Evolutionary conservation across 2,113 vertebrate species (phyloP).

Genomic region (Corythoichthys intestinalis): DNA sequence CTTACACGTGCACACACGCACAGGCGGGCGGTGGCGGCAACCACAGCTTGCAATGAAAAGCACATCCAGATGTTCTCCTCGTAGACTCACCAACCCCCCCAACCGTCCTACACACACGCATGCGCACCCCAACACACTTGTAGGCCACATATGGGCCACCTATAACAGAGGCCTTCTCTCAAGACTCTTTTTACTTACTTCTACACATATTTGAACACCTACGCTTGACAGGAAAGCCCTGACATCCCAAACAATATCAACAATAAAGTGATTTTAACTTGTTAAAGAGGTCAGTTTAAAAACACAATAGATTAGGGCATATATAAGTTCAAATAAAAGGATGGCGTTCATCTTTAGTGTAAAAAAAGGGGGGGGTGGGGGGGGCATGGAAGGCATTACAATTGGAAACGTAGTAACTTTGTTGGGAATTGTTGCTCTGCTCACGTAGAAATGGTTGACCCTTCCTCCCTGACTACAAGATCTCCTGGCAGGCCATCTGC

Average conservation of each 20-base stretch:
- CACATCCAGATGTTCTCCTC: slow-evolving; percentile 73
- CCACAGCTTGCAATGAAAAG: slow-evolving; percentile 66
- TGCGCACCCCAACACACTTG: slow-evolving; percentile 25
- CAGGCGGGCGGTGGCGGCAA: slow-evolving; percentile 47
- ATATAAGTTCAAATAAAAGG: no score
- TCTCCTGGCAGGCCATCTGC: slow-evolving; percentile 55
- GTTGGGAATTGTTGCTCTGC: neutral
- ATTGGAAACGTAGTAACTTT: neutral
- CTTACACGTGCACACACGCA: slow-evolving; percentile 17
- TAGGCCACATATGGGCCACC: slow-evolving; percentile 63
- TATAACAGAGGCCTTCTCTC: slow-evolving; percentile 44
- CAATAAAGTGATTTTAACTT: neutral
- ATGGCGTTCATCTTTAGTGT: no score
- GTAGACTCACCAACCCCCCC: slow-evolving; percentile 55
- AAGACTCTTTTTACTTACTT: slow-evolving; percentile 34
- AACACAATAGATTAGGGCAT: neutral
- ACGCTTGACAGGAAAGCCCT: slow-evolving; percentile 17
- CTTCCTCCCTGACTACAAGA: slow-evolving; percentile 28
- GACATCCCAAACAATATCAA: neutral
- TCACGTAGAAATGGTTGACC: slow-evolving; percentile 14
- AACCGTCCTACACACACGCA: slow-evolving; percentile 25
- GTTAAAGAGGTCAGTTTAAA: neutral
- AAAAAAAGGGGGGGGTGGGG: neutral
- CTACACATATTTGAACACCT: slow-evolving; percentile 8
- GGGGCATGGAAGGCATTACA: neutral